These are phyloP conservation scores for Dyspetes luteomarginatus DNA, from an alignment of 2,888 invertebrate genomes.

Conservation along the genomic window DNA sequence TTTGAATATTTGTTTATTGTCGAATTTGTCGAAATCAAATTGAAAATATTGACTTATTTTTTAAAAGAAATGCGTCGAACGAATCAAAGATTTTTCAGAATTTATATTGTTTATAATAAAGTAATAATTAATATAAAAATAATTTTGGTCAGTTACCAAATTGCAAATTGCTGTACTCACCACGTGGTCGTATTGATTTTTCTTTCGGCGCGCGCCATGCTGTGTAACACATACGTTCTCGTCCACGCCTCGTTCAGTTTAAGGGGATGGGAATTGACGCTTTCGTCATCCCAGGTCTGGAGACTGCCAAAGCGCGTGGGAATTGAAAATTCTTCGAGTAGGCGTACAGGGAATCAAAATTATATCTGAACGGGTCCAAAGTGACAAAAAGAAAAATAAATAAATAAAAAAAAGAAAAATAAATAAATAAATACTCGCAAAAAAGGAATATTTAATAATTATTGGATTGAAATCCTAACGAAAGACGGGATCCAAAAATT, in stretches of 20 bases:
- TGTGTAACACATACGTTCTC: conserved; percentile 48
- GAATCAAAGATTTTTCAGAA: no score
- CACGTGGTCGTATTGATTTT: conserved; percentile 82
- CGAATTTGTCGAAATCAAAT: no score
- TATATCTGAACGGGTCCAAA: background rate
- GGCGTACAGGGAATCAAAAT: conserved; percentile 7
- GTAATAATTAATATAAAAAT: background rate
- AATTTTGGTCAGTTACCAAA: conserved; percentile 70
- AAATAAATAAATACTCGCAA: background rate
- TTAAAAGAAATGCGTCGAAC: no score
- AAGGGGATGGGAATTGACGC: conserved; percentile 10
- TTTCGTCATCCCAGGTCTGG: conserved; percentile 38
- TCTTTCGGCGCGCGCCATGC: conserved; percentile 69
- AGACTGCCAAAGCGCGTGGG: conserved; percentile 28
- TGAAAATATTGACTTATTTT: no score
- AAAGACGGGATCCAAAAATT: background rate
- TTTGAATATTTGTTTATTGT: no score
- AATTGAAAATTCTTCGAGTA: conserved; percentile 10
- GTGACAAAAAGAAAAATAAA: background rate
- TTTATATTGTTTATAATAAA: no score
- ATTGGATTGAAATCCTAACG: no score
- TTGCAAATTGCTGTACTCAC: conserved; percentile 73
- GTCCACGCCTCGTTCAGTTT: conserved; percentile 56
- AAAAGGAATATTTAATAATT: background rate
- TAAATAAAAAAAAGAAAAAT: background rate